Percentiles rank a stretch among this genome's conserved stretches.
phyloP scores from a whole-genome alignment of 1,140 invertebrate species.

The Atta colombica region DNA sequence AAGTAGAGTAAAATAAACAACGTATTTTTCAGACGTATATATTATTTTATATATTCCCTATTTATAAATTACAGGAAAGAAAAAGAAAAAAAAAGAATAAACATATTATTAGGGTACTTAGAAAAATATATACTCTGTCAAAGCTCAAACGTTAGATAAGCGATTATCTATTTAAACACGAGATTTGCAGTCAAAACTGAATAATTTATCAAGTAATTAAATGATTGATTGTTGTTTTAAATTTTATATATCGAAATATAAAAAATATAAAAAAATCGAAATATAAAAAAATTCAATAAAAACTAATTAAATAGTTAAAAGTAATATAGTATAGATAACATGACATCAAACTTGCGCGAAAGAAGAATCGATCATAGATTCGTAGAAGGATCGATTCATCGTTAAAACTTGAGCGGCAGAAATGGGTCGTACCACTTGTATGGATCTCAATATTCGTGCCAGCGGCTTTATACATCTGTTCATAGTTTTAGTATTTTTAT shows the following conservation, averaged over 20 bases:
- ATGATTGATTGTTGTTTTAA: not conserved
- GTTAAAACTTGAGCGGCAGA: conserved; percentile 36
- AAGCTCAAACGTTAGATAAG: not conserved
- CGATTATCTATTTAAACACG: not conserved
- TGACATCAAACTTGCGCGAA: not conserved
- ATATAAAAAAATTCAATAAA: not conserved
- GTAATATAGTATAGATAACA: too few species aligned
- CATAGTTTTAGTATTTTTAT: conserved; percentile 21
- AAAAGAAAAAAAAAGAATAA: not conserved
- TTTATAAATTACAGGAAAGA: too few species aligned
- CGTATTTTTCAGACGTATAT: too few species aligned
- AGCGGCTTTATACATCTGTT: not conserved
- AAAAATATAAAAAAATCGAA: not conserved
- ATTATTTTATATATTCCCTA: too few species aligned
- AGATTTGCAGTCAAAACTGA: not conserved
- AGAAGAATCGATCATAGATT: conserved; percentile 34
- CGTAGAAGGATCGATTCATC: conserved; percentile 15
- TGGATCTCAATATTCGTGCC: conserved; percentile 23
- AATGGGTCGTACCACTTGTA: not conserved
- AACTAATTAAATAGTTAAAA: not conserved
- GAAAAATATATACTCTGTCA: conserved; percentile 27
- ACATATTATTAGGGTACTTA: not conserved
- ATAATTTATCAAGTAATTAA: not conserved
- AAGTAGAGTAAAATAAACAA: too few species aligned
- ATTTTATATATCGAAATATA: not conserved